A percentile compares a stretch with the other conserved stretches of the same genome.
Evolutionary conservation across 2,888 invertebrate species (phyloP).

Genomic region (Eupithecia exiguata): DNA sequence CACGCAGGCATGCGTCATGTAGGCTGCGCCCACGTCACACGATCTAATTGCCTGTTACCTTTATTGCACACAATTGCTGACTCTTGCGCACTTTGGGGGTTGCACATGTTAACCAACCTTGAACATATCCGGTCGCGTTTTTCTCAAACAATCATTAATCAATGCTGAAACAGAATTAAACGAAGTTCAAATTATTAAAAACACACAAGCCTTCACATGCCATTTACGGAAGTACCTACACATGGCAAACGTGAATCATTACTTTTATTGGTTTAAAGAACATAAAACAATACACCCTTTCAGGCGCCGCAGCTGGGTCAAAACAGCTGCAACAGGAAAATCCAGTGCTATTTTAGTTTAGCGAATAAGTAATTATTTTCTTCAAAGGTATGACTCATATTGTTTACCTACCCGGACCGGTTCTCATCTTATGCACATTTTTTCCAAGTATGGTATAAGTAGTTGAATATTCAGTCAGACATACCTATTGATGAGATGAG

Average conservation of each 20-base stretch:
- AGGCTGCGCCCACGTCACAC: conserved; percentile 58
- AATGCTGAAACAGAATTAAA: background rate
- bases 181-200: background rate
- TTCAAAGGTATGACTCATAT: conserved; percentile 64
- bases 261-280: conserved; percentile 35
- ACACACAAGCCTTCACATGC: conserved; percentile 29
- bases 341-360: conserved; percentile 52
- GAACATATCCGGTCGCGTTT: background rate
- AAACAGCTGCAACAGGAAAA: conserved; percentile 56
- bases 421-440: conserved; percentile 65
- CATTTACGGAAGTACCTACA: conserved; percentile 35
- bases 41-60: conserved; percentile 64
- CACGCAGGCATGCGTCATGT: conserved; percentile 59
- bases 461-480: conserved; percentile 53
- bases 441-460: conserved; percentile 70
- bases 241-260: conserved; percentile 34
- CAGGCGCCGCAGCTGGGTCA: conserved; percentile 40
- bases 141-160: background rate
- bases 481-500: conserved; percentile 53
- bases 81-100: conserved; percentile 13
- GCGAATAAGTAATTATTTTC: conserved; percentile 53
- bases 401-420: conserved; percentile 63
- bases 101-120: background rate
- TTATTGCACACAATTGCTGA: conserved; percentile 33
- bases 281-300: conserved; percentile 34